Evolutionary conservation across 2,113 vertebrate species (phyloP).

Genomic region (Colaptes auratus): DNA sequence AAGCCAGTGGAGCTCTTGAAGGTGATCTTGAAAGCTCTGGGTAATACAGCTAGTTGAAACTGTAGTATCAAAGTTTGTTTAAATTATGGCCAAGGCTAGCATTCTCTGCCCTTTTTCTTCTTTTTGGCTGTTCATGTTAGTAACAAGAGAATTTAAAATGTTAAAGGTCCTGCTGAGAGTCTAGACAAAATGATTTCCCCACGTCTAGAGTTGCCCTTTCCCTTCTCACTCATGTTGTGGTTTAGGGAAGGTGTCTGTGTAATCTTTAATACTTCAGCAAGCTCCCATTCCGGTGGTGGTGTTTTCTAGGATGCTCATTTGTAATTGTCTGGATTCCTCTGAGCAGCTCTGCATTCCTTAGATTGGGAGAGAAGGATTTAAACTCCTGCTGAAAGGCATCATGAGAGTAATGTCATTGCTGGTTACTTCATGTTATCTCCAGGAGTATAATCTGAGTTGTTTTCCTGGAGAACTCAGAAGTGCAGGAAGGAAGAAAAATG

Average conservation of each 20-base stretch:
- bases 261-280: not conserved
- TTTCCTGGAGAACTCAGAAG: not conserved
- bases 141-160: not conserved
- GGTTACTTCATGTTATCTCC: not conserved
- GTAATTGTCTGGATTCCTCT: slow-evolving; percentile 11
- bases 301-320: slow-evolving; percentile 2
- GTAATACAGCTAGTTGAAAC: not conserved
- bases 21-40: not conserved
- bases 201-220: not conserved
- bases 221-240: not conserved
- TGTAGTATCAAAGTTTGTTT: not conserved
- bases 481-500: not conserved
- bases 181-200: not conserved
- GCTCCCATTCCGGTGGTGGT: not conserved
- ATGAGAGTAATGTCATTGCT: slow-evolving; percentile 1
- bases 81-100: not conserved
- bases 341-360: not conserved
- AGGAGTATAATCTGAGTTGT: not conserved
- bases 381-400: slow-evolving; percentile 25
- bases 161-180: not conserved
- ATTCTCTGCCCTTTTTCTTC: not conserved
- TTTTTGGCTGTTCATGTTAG: not conserved
- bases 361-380: slow-evolving; percentile 5
- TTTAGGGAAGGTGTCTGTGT: not conserved
- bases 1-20: not conserved